Evolutionary conservation across 1,140 invertebrate genomes (phyloP), one percentile per base, ranked within the genome.

Genomic region (Macrobrachium nipponense): DNA sequence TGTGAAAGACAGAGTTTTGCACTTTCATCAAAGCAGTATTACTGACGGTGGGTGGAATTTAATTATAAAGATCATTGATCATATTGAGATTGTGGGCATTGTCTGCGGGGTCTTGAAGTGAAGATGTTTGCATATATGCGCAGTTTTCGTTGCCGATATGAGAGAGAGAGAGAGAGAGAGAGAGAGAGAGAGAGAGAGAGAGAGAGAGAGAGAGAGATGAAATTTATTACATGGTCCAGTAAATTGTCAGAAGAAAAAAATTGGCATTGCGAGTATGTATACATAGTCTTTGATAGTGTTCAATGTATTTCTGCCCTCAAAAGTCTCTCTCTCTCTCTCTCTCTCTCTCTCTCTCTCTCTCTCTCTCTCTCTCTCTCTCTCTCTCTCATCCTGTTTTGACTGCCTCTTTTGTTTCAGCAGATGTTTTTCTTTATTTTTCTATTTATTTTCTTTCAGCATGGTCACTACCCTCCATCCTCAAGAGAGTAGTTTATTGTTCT

Each of bases 311-410:
- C 12, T 36, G 14, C 20, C 27, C 5, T 10, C 17, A 10, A 14
- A 20, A 0, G 5, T 66, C 62, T 66, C 62, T 66, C 62, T 73
- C 23, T 73, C 70, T 72, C 70, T 72, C 70, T 72, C 70, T 73
- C 70, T 73, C 70, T 73, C 70, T 73, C 70, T 73, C 70, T 73
- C 70, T 73, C 70, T 73, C 70, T 73, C 70, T 73, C 70, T 73
- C 70, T 73, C 27, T 73, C 70, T 73, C 70, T 73, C 70, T 73
- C 70, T 73, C 70, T 73, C 70, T 73, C 70, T 73, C 70, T 73
- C 27, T 36, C 27, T 73, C 70, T 73, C 27, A 51, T 10, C 18
- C 23, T 11, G 36, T 73, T 44, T 27, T 36, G 70, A 72, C 68
- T 20, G 20, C 68, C 8, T 20, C 20, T 20, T 72, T 20, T 72